Evolutionary conservation across 1,140 invertebrate species (phyloP).

Genomic region (Carposina sasakii): DNA sequence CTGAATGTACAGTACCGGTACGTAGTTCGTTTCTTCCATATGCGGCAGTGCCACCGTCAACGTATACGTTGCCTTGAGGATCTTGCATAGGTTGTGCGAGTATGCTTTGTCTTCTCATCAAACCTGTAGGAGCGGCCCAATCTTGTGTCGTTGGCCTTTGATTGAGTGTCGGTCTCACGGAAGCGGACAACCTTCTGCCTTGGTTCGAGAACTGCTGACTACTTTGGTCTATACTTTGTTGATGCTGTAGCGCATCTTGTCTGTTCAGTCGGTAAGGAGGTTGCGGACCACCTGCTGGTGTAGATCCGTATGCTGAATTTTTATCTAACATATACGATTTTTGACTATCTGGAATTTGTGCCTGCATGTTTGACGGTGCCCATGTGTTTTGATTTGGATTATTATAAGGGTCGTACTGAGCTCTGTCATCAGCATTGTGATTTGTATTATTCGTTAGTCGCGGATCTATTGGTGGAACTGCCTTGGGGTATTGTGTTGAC

Average conservation of each 20-base stretch:
- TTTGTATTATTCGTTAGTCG: slow-evolving; percentile 50
- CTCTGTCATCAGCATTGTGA: slow-evolving; percentile 49
- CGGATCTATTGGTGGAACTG: slow-evolving; percentile 39
- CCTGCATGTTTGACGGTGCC: slow-evolving; percentile 36
- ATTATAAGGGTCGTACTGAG: slow-evolving; percentile 46
- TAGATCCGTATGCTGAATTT: slow-evolving; percentile 33
- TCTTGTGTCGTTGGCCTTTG: slow-evolving; percentile 46
- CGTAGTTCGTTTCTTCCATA: slow-evolving; percentile 51
- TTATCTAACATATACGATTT: slow-evolving; percentile 45
- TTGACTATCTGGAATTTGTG: slow-evolving; percentile 40
- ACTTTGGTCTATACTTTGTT: slow-evolving; percentile 50
- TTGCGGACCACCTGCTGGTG: slow-evolving; percentile 26
- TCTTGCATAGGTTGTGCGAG: slow-evolving; percentile 50
- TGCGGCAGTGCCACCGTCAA: slow-evolving; percentile 34
- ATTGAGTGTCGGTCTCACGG: slow-evolving; percentile 36
- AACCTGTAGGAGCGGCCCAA: slow-evolving; percentile 46
- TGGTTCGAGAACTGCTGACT: slow-evolving; percentile 50
- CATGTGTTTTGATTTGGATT: slow-evolving; percentile 41
- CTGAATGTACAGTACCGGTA: slow-evolving; percentile 51
- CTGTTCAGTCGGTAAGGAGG: slow-evolving; percentile 32
- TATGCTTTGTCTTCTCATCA: slow-evolving; percentile 49
- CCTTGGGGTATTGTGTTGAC: slow-evolving; percentile 52
- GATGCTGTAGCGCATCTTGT: slow-evolving; percentile 40
- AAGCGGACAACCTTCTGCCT: slow-evolving; percentile 42
- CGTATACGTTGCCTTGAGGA: slow-evolving; percentile 36